Evolutionary conservation across 2,113 vertebrate genomes (phyloP).

Genomic region (Nothocercus julius): DNA sequence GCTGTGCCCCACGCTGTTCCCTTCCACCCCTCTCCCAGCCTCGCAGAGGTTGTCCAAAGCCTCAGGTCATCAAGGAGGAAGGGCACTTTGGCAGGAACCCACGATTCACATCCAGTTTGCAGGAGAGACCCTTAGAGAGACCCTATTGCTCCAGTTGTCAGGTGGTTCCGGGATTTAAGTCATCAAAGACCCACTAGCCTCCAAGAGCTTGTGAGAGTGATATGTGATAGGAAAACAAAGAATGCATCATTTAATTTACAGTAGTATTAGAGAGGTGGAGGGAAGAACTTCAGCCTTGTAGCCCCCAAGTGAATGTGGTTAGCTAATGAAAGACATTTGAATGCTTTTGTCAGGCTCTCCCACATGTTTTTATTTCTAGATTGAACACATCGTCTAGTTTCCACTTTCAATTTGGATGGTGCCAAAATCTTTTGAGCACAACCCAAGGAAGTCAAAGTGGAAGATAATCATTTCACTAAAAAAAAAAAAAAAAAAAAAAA

Average conservation of each 20-base stretch:
- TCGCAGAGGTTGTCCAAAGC: neutral
- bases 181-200: neutral
- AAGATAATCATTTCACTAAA: neutral
- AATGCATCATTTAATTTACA: neutral
- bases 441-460: neutral
- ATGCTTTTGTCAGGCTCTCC: neutral
- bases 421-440: constrained; percentile 17
- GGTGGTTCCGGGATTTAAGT: neutral
- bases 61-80: neutral
- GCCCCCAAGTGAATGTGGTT: neutral
- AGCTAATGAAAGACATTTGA: neutral
- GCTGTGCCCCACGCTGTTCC: neutral
- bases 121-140: neutral
- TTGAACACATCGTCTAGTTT: neutral
- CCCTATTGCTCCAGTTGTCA: neutral
- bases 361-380: neutral
- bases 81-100: neutral
- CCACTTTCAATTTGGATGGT: neutral
- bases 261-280: neutral
- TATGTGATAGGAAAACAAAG: neutral
- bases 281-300: neutral
- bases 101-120: neutral
- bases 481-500: neutral
- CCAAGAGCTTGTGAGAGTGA: neutral
- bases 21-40: neutral